Evolutionary conservation across 2,113 vertebrate species (phyloP).

Genomic region (Chroicocephalus ridibundus): DNA sequence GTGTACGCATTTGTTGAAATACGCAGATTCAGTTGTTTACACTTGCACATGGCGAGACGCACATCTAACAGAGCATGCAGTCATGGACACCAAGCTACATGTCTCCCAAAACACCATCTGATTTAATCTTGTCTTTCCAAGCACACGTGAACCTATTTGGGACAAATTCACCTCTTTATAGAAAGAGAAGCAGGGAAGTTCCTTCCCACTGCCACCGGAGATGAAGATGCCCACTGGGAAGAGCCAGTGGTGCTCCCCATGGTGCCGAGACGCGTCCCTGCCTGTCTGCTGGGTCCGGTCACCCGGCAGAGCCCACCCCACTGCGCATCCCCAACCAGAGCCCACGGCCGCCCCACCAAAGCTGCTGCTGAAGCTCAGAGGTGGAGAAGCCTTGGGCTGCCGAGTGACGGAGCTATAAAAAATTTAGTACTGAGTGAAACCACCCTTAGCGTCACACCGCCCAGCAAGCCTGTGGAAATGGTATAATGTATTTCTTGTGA

Average conservation of each 20-base stretch:
- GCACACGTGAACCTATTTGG: not conserved
- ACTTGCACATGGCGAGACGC: not conserved
- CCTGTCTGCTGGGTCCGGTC: no score
- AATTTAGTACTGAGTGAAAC: not conserved
- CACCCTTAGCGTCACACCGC: accelerated
- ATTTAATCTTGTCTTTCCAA: not conserved
- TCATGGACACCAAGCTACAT: not conserved
- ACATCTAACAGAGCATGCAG: not conserved
- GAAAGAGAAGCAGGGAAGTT: not conserved
- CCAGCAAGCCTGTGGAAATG: not conserved
- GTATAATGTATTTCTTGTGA: not conserved
- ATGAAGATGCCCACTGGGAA: no score
- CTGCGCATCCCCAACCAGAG: accelerated
- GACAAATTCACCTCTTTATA: not conserved
- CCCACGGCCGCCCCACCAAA: accelerated
- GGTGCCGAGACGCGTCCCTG: accelerated
- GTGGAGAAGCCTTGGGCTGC: not conserved
- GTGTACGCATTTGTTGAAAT: not conserved
- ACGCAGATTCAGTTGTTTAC: not conserved
- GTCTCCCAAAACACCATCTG: not conserved
- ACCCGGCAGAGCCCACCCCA: accelerated
- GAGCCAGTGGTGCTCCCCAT: accelerated
- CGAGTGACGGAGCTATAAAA: not conserved
- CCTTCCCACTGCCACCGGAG: accelerated
- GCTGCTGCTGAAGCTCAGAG: not conserved